Conservation (phyloP, 2,797 vertebrate genomes). For the Spheniscus humboldti region DNA sequence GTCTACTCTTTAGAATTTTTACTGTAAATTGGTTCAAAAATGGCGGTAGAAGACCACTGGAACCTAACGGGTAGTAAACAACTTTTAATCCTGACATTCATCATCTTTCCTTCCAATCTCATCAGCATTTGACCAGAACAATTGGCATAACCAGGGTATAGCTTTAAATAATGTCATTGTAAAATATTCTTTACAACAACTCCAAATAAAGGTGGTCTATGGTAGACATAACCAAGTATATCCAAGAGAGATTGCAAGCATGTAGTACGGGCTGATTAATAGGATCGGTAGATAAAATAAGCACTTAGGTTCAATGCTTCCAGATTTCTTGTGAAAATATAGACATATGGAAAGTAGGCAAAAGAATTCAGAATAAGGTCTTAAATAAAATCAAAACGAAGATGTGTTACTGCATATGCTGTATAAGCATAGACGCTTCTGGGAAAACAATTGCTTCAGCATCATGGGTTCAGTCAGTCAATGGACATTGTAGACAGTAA, state of each 20-base stretch:
- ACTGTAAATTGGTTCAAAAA: neutral
- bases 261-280: neutral
- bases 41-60: neutral
- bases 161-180: neutral
- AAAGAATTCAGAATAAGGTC: neutral
- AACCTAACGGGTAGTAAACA: neutral
- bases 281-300: neutral
- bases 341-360: conserved; percentile 1
- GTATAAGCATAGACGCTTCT: neutral
- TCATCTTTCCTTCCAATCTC: neutral
- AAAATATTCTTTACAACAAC: neutral
- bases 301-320: neutral
- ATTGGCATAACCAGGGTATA: neutral
- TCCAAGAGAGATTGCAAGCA: neutral
- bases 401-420: neutral
- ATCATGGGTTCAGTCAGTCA: conserved; percentile 16
- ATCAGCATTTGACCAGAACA: neutral
- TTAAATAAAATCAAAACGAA: conserved; percentile 18
- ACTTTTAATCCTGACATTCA: neutral
- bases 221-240: neutral
- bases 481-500: neutral
- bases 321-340: conserved; percentile 13
- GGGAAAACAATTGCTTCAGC: neutral
- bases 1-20: neutral
- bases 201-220: neutral